phyloP scores from a whole-genome alignment of 92 coral and sea anemone genomes.

The Parazoanthus atlanticus region DNA sequence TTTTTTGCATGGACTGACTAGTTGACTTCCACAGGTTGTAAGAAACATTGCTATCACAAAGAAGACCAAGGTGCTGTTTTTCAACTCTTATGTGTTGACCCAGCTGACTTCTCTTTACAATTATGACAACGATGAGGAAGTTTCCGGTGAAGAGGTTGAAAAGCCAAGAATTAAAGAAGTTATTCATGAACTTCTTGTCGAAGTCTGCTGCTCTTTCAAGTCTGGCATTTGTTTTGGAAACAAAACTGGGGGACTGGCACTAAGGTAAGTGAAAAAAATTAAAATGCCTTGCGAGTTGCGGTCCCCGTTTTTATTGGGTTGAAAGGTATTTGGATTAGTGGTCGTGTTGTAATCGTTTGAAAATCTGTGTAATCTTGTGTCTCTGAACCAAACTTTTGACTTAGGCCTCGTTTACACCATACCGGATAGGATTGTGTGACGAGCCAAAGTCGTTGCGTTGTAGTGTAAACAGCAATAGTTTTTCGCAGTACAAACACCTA shows the following conservation, averaged over 20 bases:
- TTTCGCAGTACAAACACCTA: no score
- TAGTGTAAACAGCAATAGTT: no score
- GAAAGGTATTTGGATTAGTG: no score
- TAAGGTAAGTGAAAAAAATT: constrained; percentile 46
- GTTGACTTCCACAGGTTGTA: constrained; percentile 65
- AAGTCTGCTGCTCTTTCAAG: constrained; percentile 83
- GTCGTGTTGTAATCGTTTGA: no score
- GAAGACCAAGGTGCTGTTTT: constrained; percentile 88
- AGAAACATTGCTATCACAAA: constrained; percentile 70
- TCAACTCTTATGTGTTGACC: constrained; percentile 71
- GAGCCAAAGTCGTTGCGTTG: no score
- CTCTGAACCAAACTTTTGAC: no score
- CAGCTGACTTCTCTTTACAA: constrained; percentile 76
- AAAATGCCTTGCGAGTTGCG: no score
- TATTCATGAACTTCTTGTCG: constrained; percentile 66
- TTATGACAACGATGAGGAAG: constrained; percentile 61
- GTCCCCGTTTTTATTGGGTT: no score
- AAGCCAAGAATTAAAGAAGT: constrained; percentile 54
- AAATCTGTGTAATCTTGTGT: no score
- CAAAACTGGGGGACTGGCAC: constrained; percentile 67
- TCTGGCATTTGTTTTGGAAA: constrained; percentile 90
- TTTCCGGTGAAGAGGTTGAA: constrained; percentile 5
- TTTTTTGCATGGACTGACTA: not conserved
- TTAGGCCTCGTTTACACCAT: no score
- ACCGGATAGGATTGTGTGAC: no score